phyloP scores from a whole-genome alignment of 2,888 invertebrate genomes.

The Horisme vitalbata region DNA sequence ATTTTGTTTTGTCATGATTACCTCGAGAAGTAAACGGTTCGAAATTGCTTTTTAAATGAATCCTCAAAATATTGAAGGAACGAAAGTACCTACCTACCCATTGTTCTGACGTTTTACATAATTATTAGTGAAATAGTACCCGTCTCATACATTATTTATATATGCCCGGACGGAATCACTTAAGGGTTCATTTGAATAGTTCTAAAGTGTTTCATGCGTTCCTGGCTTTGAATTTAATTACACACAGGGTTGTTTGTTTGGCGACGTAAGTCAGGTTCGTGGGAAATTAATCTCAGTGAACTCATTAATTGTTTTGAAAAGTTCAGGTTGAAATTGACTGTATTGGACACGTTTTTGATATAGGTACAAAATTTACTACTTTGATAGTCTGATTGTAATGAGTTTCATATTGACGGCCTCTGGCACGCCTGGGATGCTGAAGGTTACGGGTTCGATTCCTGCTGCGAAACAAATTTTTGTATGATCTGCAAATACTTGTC shows the following conservation, averaged over 20 bases:
- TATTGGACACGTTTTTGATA: too few species aligned
- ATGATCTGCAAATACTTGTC: too few species aligned
- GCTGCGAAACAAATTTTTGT: too few species aligned
- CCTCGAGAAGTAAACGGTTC: not conserved
- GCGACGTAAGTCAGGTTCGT: too few species aligned
- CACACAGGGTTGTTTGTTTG: constrained; percentile 24
- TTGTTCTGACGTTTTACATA: constrained; percentile 15
- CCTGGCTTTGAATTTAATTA: constrained; percentile 41
- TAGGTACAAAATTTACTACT: too few species aligned
- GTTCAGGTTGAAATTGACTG: too few species aligned
- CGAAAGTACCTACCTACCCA: not conserved
- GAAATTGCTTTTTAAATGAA: constrained; percentile 18
- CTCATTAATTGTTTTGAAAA: too few species aligned
- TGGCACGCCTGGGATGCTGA: too few species aligned
- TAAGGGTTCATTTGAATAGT: constrained; percentile 45
- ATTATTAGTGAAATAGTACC: constrained; percentile 25
- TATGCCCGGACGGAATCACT: constrained; percentile 34
- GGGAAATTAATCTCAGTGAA: too few species aligned
- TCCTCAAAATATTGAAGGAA: constrained; percentile 4
- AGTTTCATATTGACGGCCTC: too few species aligned
- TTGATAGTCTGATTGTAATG: too few species aligned
- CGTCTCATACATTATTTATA: constrained; percentile 30
- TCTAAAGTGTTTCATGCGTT: constrained; percentile 28
- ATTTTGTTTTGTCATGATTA: constrained; percentile 7
- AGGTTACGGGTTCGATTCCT: too few species aligned